Evolutionary conservation across 2,797 vertebrate genomes (phyloP).

Genomic region (Austrolebias charrua): DNA sequence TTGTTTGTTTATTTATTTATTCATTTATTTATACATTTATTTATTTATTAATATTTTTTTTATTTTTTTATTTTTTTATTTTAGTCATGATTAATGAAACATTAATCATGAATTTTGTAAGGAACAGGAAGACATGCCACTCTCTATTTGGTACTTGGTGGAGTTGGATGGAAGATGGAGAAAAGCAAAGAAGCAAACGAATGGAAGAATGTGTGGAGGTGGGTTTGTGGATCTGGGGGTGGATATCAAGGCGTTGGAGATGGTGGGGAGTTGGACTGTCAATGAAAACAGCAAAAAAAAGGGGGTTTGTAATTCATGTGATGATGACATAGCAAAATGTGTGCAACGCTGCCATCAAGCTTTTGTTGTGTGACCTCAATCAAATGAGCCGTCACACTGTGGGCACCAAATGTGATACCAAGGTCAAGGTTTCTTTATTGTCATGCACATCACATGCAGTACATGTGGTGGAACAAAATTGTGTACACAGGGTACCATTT

Average conservation of each 20-base stretch:
- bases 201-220: constrained; percentile 45
- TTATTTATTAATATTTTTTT: no score
- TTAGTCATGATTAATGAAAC: constrained; percentile 80
- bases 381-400: constrained; percentile 21
- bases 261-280: constrained; percentile 28
- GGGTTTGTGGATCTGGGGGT: constrained; percentile 41
- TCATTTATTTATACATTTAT: no score
- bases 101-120: constrained; percentile 82
- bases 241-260: constrained; percentile 57
- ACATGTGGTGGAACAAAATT: no score
- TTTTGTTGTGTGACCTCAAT: constrained; percentile 42
- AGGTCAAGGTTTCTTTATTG: no score
- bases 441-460: no score
- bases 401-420: constrained; percentile 7
- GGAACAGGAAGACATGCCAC: constrained; percentile 81
- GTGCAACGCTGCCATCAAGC: constrained; percentile 35
- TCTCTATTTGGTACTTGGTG: constrained; percentile 75
- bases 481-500: no score
- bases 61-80: no score
- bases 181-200: constrained; percentile 47
- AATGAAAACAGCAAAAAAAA: constrained; percentile 45
- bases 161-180: constrained; percentile 58
- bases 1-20: constrained; percentile 3
- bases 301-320: constrained; percentile 64
- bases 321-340: constrained; percentile 60